Percentiles rank a stretch among this genome's conserved stretches.
Evolutionary conservation across 2,797 vertebrate genomes (phyloP).

Genomic region (Chlorospingus semifuscus): DNA sequence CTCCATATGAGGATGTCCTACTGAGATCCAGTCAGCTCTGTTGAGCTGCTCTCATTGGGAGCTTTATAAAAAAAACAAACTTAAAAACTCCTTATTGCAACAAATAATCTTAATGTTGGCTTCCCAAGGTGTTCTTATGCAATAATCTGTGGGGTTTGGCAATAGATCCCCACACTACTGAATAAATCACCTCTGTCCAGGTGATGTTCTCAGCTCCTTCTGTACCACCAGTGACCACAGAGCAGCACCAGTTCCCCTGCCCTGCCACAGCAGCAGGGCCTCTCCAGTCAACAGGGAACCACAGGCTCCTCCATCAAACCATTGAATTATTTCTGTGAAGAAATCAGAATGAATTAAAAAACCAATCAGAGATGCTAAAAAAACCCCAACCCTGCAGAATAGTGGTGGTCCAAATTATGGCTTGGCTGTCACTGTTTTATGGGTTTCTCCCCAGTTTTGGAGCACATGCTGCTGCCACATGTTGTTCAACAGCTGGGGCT

Average conservation of each 20-base stretch:
- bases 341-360: background rate
- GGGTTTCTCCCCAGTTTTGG: background rate
- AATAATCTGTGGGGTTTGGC: background rate
- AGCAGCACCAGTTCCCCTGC: background rate
- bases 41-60: background rate
- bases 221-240: background rate
- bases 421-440: background rate
- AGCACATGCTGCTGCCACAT: background rate
- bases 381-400: background rate
- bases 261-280: background rate
- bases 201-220: background rate
- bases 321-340: background rate
- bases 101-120: background rate
- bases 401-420: background rate
- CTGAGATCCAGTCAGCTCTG: background rate
- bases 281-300: background rate
- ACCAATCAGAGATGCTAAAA: background rate
- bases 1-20: fast-evolving
- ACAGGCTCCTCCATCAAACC: background rate
- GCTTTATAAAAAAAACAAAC: background rate
- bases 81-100: background rate
- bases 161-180: fast-evolving
- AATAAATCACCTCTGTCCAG: background rate
- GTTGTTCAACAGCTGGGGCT: background rate
- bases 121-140: background rate